Base-by-base conservation (phyloP, 2,797 vertebrate genomes). In the Pangasius krempfi region DNA sequence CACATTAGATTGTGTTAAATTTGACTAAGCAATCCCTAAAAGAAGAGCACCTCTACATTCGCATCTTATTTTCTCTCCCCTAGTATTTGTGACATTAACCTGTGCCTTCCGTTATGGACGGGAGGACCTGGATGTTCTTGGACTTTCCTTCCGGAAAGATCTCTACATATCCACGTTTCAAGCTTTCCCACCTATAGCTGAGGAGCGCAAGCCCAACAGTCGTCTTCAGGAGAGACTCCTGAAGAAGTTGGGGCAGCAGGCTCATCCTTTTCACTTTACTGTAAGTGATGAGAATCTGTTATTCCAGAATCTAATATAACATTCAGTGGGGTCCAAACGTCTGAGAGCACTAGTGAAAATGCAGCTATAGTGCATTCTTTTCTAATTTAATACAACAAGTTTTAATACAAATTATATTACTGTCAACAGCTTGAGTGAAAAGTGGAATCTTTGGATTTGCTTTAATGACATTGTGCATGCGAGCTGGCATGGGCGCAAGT, bases 41-140 rank as follows among this genome's bases (percentile, higher is more conserved):
- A 22, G 1, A 70, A 52, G 14, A 47, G 40, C n/a, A 8, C 12
- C n/a, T 44, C 50, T 73, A 9, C 66, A 33, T n/a, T 64, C 52
- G 30, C 33, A 88, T 84, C 56, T 84, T 8, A 44, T 30, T 82
- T 68, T 78, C 3, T 85, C n/a, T 64, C 6, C n/a, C 25, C 30
- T 89, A 99, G 98, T 99, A 78, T 99, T 98, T 0, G 98, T 99
- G 93, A 99, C 98, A 0, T 90, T 99, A 94, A 99, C 98, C 70
- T 99, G 98, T 87, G 98, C 98, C 16, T 99, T 99, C 91, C 97
- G 98, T 58, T 99, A 99, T 0, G 98, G 98, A 86, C 98, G 98
- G 0, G 98, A 99, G 93, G 98, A 99, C 93, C 95, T 99, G 93
- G 98, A 99, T 0, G 98, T 99, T 33, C 94, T 99, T 89, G 98